Conservation (phyloP, 2,888 invertebrate species). For the Malthinus seriepunctatus region DNA sequence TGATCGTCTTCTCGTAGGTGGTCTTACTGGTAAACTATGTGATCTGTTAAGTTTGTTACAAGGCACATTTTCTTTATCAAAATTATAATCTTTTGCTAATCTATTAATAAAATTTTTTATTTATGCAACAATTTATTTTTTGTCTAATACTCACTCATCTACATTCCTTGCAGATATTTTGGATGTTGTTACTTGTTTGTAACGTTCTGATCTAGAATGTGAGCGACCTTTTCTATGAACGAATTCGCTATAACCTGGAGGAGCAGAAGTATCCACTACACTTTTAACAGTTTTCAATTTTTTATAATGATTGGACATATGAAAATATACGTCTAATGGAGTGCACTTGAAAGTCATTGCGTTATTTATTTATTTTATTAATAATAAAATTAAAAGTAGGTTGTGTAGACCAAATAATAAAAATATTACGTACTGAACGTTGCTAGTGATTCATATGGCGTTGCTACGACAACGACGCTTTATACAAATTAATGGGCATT, state of each 20-base stretch:
- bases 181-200: background rate
- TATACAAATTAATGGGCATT: too few relatives aligned
- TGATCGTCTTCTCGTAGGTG: constrained; percentile 32
- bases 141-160: background rate
- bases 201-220: constrained; percentile 8
- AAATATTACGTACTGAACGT: background rate
- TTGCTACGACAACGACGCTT: too few relatives aligned
- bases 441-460: too few relatives aligned
- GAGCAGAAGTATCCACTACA: constrained; percentile 49
- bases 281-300: constrained; percentile 50
- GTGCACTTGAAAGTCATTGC: constrained; percentile 14
- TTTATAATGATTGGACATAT: constrained; percentile 55
- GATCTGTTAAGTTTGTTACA: constrained; percentile 4
- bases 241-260: constrained; percentile 40
- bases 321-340: constrained; percentile 47
- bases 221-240: constrained; percentile 20
- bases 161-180: background rate
- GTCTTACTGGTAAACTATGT: constrained; percentile 28
- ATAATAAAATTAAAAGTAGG: background rate
- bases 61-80: background rate
- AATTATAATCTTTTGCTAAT: too few relatives aligned
- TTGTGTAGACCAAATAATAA: background rate
- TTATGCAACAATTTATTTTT: background rate
- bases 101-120: too few relatives aligned
- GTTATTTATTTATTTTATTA: background rate